These are phyloP conservation scores for Cheilosia urbana DNA, from an alignment of 2,888 invertebrate genomes.

Conservation along the genomic window DNA sequence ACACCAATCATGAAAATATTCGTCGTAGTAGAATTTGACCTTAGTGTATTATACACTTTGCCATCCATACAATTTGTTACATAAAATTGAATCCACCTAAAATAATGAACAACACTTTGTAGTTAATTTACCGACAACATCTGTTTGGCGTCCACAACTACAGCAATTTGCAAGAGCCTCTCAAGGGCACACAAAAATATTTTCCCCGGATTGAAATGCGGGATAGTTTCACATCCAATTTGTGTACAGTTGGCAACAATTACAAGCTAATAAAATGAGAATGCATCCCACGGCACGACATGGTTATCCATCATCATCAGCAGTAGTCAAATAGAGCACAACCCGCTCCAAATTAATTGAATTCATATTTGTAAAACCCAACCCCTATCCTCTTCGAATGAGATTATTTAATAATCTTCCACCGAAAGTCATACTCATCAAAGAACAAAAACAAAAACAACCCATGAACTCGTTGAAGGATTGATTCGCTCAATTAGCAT, in stretches of 20 bases:
- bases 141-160: constrained; percentile 8
- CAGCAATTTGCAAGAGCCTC: not conserved
- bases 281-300: constrained; percentile 38
- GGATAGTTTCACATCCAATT: constrained; percentile 60
- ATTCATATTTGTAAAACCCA: constrained; percentile 44
- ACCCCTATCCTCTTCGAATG: constrained; percentile 55
- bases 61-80: no score
- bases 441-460: not conserved
- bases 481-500: constrained; percentile 70
- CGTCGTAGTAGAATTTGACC: no score
- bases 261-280: constrained; percentile 61
- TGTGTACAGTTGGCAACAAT: constrained; percentile 45
- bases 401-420: constrained; percentile 60
- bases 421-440: constrained; percentile 11
- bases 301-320: constrained; percentile 44
- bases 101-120: no score
- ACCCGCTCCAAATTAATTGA: constrained; percentile 57
- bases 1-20: no score
- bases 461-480: constrained; percentile 58
- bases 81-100: no score
- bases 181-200: not conserved
- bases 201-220: constrained; percentile 39
- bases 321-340: constrained; percentile 8
- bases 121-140: constrained; percentile 1
- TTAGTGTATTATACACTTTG: no score